Base-by-base conservation (phyloP, 2,113 vertebrate species). In the Triplophysa tibetana region DNA sequence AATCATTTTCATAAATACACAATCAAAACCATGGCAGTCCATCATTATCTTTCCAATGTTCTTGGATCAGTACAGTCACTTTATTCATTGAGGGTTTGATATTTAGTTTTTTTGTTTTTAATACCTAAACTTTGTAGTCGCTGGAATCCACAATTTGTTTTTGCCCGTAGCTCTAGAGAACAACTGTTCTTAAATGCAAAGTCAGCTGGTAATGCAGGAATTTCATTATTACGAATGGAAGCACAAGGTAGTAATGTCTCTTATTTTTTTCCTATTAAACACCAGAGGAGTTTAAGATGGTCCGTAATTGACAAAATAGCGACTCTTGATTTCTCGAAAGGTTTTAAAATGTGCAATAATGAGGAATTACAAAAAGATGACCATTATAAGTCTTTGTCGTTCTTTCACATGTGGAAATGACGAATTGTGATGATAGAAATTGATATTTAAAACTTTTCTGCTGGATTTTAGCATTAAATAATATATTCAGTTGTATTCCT, bases 21-120 rank as follows among this genome's bases (percentile, higher is more conserved):
- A 70, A 29, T 11, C 38, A 48, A 73, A 78, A 67, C 60, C 76
- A 70, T 84, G 58, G 77, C 43, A 75, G 78, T 60, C 60, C 66
- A 74, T 65, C 29, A 62, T 43, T 62, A 56, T 63, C 41, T 52
- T 70, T 16, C 54, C 38, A 75, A 48, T 75, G 60, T 63, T 62
- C 63, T 16, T 48, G 58, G 56, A 75, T 74, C 73, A 75, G 73
- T 63, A 58, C 19, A 58, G 11, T 24, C 11, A 9, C 50, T 70
- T 58, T 21, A n/a, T 58, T 21, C 54, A n/a, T 58, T 19, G n/a
- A 58, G 2, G 19, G 14, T 58, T 58, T 21, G 2, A 19, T 58
- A 21, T 58, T 58, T 58, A 21, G 9, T 38, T 24, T 73, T 56
- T 16, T 19, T 41, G 4, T 14, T 3, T 73, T 58, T 23, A 58